A percentile compares a stretch with the other conserved stretches of the same genome.
phyloP scores from a whole-genome alignment of 2,888 invertebrate species.

The Iphiclides podalirius region DNA sequence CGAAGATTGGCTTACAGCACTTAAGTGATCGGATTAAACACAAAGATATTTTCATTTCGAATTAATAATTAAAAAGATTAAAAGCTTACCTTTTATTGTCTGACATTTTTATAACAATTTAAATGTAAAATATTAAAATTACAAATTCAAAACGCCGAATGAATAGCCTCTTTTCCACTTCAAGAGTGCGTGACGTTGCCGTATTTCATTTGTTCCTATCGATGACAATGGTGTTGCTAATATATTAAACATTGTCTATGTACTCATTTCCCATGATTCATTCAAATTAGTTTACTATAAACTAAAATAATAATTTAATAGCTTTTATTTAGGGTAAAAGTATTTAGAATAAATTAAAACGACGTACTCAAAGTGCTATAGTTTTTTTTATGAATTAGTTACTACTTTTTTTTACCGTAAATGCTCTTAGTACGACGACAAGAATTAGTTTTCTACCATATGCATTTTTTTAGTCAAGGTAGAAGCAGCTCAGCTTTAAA shows the following conservation, averaged over 20 bases:
- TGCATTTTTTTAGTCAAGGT: no score
- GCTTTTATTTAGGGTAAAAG: no score
- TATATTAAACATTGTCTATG: slow-evolving; percentile 29
- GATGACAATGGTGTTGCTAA: slow-evolving; percentile 53
- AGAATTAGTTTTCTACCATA: no score
- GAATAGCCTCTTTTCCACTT: slow-evolving; percentile 52
- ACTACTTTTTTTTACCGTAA: no score
- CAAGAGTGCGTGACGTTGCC: slow-evolving; percentile 76
- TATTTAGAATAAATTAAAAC: no score
- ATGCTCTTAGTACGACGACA: no score
- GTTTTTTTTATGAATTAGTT: no score
- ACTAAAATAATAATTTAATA: no score
- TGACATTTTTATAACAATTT: slow-evolving; percentile 70
- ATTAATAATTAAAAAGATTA: slow-evolving; percentile 30
- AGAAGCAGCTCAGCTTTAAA: no score
- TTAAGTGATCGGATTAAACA: slow-evolving; percentile 22
- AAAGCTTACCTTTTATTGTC: slow-evolving; percentile 77
- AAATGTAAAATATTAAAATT: slow-evolving; percentile 55
- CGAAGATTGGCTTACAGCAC: slow-evolving; percentile 47
- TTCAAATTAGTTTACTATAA: not conserved
- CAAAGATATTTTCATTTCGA: not conserved
- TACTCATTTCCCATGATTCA: slow-evolving; percentile 10
- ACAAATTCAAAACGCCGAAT: slow-evolving; percentile 52
- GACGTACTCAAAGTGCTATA: no score
- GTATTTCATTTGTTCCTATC: slow-evolving; percentile 78